Evolutionary conservation across 2,888 invertebrate species (phyloP), one percentile per base, ranked within the genome.

Genomic region (Shargacucullia verbasci): DNA sequence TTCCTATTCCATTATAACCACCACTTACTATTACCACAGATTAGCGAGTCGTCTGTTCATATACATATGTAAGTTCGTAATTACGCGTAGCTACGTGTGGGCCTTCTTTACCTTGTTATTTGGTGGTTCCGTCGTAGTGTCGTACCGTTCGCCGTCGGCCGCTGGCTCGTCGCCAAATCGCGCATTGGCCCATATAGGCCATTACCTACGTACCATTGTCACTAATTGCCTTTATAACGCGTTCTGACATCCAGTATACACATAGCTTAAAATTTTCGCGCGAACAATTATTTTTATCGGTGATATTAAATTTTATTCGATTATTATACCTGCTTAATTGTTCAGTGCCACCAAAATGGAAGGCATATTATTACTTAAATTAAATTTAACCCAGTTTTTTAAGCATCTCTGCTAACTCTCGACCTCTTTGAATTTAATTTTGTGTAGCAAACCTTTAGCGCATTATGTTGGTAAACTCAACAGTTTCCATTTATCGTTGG

Each of bases 161-260:
- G 64, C 50, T 86, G 86, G 87, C 78, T 49, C 54, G 44, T 14
- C 8, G 81, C 81, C 83, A 84, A 85, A 81, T 79, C 80, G 78
- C 75, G 71, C 83, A 76, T 73, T 83, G 85, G 83, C 81, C 75
- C 79, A 77, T 75, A 81, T 77, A 79, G 76, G 75, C 84, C 81
- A 85, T 87, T 87, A 87, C 85, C 85, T 84, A 80, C 82, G 69
- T 79, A 80, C 85, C 79, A 82, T 85, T 86, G 85, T 85, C 85
- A 82, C 87, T 90, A 90, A 90, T 90, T 89, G 84, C 88, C 81
- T 86, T 85, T 84, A 89, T 83, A 79, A 80, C 80, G 64, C 73
- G 68, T 68, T 73, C 71, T 79, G 81, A 84, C 83, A 80, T 73
- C 67, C 71, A 64, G 52, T 71, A 65, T 76, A 78, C 73, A 76